A percentile compares a stretch with the other conserved stretches of the same genome.
These are phyloP conservation scores for Agapornis canus DNA, from an alignment of 2,797 vertebrate species.

Conservation along the genomic window DNA sequence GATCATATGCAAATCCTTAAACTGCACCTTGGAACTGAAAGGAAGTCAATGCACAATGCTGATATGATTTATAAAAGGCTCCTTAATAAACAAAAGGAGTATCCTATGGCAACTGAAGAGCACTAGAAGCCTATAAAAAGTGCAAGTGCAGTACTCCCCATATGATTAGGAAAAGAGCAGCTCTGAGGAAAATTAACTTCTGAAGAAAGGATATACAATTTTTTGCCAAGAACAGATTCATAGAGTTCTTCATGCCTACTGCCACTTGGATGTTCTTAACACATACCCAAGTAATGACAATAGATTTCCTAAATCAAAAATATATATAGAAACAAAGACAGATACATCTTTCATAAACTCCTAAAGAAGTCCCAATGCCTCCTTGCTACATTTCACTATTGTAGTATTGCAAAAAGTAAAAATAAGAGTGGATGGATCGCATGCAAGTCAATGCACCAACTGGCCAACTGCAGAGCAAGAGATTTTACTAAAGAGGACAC, in stretches of 20 bases:
- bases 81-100: neutral
- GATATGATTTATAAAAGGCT: neutral
- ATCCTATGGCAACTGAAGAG: neutral
- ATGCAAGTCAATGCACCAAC: neutral
- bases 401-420: neutral
- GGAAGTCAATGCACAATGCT: conserved; percentile 6
- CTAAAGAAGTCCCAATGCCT: neutral
- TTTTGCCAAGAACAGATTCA: neutral
- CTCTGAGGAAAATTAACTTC: neutral
- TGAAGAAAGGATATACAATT: neutral
- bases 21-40: conserved; percentile 27
- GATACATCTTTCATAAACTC: neutral
- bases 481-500: neutral
- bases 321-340: neutral
- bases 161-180: neutral
- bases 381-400: neutral
- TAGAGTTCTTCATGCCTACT: neutral
- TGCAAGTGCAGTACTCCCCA: neutral
- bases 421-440: neutral
- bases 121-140: neutral
- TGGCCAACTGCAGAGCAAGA: neutral
- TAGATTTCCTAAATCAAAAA: neutral
- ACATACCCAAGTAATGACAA: neutral
- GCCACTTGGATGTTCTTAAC: neutral
- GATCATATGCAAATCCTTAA: conserved; percentile 29